These are phyloP conservation scores for Nycticebus coucang DNA, from an alignment of 2,113 vertebrate species.

Conservation along the genomic window DNA sequence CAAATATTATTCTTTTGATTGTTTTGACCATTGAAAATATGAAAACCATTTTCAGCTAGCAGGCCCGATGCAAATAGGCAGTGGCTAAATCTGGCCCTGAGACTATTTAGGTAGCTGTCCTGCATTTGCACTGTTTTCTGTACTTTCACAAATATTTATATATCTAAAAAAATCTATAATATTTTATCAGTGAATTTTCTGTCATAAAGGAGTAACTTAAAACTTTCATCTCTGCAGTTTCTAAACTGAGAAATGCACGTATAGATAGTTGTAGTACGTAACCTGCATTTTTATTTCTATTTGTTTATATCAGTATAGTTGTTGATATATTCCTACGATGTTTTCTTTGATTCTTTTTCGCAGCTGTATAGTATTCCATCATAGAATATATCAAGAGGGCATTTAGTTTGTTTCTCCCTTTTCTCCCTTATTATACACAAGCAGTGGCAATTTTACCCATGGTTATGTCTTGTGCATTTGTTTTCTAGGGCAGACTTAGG, in stretches of 20 bases:
- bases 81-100: background rate
- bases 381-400: rapidly evolving
- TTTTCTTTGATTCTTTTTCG: background rate
- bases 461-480: rapidly evolving
- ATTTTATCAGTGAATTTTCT: background rate
- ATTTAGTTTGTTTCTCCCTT: background rate
- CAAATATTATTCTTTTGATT: background rate
- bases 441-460: background rate
- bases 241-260: background rate
- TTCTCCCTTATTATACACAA: background rate
- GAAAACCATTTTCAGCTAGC: background rate
- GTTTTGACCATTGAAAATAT: background rate
- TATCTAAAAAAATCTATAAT: background rate
- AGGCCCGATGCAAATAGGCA: background rate
- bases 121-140: background rate
- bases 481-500: background rate
- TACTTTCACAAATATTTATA: background rate
- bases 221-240: background rate
- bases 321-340: background rate
- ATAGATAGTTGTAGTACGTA: background rate
- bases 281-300: background rate
- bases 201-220: background rate
- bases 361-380: background rate
- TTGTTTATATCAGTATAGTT: too few relatives aligned
- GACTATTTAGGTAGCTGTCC: background rate